Evolutionary conservation across 2,797 vertebrate genomes (phyloP).

Genomic region (Mormyrus proboscirostris): DNA sequence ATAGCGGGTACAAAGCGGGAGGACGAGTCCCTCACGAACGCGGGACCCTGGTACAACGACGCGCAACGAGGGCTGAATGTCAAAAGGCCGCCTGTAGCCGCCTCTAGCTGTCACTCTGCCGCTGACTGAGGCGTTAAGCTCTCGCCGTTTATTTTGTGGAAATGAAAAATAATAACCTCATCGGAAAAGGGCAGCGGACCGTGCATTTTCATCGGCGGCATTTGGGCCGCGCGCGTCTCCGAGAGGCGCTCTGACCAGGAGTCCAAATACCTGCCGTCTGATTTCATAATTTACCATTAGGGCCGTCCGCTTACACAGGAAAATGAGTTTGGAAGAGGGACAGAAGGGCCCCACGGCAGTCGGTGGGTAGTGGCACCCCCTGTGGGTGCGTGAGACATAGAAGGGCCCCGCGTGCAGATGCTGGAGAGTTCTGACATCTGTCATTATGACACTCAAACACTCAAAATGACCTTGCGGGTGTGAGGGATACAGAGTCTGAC

Average conservation of each 20-base stretch:
- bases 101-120: slow-evolving; percentile 32
- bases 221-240: slow-evolving; percentile 34
- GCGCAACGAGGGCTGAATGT: not conserved
- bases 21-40: not conserved
- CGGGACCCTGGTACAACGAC: not conserved
- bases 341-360: slow-evolving; percentile 7
- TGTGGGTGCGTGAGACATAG: not conserved
- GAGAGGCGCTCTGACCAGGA: slow-evolving; percentile 33
- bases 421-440: slow-evolving; percentile 13
- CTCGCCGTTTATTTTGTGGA: slow-evolving; percentile 39
- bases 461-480: not conserved
- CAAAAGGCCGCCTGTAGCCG: slow-evolving; percentile 17
- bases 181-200: slow-evolving; percentile 42
- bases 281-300: slow-evolving; percentile 35
- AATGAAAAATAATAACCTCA: slow-evolving; percentile 53
- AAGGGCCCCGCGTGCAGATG: not conserved
- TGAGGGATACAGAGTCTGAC: not conserved
- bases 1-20: not conserved
- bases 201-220: slow-evolving; percentile 44
- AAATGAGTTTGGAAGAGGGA: slow-evolving; percentile 23
- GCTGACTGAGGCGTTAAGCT: not conserved
- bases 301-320: slow-evolving; percentile 23
- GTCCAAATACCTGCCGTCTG: slow-evolving; percentile 30
- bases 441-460: not conserved
- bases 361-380: not conserved